Evolutionary conservation across 1,140 invertebrate genomes (phyloP).

Genomic region (Metaphire vulgaris): DNA sequence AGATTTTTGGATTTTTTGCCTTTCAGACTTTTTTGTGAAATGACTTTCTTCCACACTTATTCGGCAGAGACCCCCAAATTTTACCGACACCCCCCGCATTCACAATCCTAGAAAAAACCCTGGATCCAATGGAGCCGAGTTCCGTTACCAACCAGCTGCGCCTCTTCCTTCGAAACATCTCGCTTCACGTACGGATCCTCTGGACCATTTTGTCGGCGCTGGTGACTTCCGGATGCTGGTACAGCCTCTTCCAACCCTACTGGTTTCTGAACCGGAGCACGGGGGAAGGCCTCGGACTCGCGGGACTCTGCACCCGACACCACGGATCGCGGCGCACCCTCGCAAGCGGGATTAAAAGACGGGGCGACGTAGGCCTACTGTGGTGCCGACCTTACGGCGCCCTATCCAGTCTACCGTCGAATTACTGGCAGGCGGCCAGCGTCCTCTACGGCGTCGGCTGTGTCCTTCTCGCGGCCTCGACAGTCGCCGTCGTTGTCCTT

Average conservation of each 20-base stretch:
- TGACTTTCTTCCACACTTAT: too few relatives aligned
- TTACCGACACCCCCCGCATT: too few relatives aligned
- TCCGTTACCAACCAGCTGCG: too few relatives aligned
- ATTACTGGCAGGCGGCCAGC: not conserved
- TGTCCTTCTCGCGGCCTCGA: not conserved
- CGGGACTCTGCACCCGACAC: slow-evolving; percentile 32
- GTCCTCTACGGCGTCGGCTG: not conserved
- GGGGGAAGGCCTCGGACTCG: slow-evolving; percentile 40
- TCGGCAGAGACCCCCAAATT: too few relatives aligned
- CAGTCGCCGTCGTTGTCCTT: not conserved
- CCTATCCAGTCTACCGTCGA: not conserved
- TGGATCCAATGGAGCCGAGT: too few relatives aligned
- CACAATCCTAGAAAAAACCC: too few relatives aligned
- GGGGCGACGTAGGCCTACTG: not conserved
- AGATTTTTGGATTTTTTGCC: too few relatives aligned
- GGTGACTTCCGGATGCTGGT: slow-evolving; percentile 38
- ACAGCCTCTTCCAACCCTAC: slow-evolving; percentile 43
- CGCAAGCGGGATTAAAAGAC: not conserved
- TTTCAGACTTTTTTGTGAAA: too few relatives aligned
- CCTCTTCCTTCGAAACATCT: not conserved
- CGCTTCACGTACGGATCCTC: slow-evolving; percentile 38
- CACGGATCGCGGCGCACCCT: slow-evolving; percentile 1
- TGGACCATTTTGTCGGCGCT: slow-evolving; percentile 47
- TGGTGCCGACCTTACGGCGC: not conserved
- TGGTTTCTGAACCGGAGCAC: slow-evolving; percentile 41